Evolutionary conservation across 2,113 vertebrate genomes (phyloP).

Genomic region (Neogale vison): DNA sequence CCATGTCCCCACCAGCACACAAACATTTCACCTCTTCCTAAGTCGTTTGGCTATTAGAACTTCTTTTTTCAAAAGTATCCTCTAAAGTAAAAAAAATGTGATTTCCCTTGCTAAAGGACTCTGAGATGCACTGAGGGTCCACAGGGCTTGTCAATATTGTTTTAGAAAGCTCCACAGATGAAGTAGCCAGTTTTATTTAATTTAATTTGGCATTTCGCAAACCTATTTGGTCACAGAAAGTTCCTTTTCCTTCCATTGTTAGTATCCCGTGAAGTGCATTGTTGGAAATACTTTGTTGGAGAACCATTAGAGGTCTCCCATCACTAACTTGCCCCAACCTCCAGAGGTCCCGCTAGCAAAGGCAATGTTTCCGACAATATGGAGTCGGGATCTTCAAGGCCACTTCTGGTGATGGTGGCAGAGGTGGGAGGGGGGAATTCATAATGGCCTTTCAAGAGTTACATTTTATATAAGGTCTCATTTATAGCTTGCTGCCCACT

Average conservation of each 20-base stretch:
- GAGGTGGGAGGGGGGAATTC: neutral
- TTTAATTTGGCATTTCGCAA: neutral
- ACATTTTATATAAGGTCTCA: neutral
- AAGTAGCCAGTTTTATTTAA: neutral
- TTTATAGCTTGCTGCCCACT: neutral
- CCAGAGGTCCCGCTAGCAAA: neutral
- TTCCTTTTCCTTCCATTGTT: neutral
- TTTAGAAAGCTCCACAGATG: neutral
- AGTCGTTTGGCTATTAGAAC: neutral
- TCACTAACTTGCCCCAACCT: no score
- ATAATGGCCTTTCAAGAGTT: neutral
- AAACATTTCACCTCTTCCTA: neutral
- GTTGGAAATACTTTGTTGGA: neutral
- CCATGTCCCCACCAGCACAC: neutral
- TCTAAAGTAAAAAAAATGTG: neutral
- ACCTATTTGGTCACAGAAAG: rapidly evolving
- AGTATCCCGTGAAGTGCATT: neutral
- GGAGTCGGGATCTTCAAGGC: neutral
- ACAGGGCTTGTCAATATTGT: neutral
- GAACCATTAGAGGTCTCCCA: neutral
- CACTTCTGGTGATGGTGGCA: neutral
- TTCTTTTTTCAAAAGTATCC: neutral
- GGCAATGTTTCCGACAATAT: rapidly evolving
- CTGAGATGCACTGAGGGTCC: no score
- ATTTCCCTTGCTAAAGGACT: neutral